Evolutionary conservation across 1,140 invertebrate genomes (phyloP).

Genomic region (Monochamus saltuarius): DNA sequence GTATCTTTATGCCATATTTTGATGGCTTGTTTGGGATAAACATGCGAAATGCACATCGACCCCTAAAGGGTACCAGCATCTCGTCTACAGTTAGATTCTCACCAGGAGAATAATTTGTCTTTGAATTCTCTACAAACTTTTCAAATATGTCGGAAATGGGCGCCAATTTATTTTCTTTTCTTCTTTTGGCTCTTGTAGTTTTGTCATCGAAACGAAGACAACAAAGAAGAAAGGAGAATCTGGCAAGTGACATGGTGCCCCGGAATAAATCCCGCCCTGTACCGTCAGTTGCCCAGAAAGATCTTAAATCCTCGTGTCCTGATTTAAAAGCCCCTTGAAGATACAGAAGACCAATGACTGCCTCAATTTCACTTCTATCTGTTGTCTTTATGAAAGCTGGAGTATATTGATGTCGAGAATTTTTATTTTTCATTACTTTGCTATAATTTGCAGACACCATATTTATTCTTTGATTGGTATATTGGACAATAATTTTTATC

Average conservation of each 20-base stretch:
- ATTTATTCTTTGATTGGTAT: no score
- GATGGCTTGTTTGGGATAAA: background rate
- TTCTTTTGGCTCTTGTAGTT: constrained; percentile 9
- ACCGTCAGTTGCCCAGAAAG: no score
- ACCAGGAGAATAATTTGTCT: constrained; percentile 7
- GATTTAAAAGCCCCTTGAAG: no score
- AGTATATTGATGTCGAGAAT: no score
- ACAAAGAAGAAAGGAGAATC: constrained; percentile 10
- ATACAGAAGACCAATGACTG: no score
- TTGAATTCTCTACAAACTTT: constrained; percentile 12
- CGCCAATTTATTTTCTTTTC: constrained; percentile 10
- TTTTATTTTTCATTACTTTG: no score
- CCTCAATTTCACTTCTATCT: no score
- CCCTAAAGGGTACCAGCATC: constrained; percentile 16
- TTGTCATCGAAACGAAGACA: constrained; percentile 15
- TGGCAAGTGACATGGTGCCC: constrained; percentile 12
- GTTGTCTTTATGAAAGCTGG: no score
- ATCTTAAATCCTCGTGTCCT: no score
- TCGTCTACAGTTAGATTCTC: constrained; percentile 9
- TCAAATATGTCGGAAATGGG: constrained; percentile 18
- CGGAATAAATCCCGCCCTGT: no score
- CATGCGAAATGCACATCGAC: constrained; percentile 13
- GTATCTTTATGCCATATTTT: constrained; percentile 4
- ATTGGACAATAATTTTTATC: no score
- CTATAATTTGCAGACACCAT: no score